Percentiles rank a stretch among this genome's conserved stretches.
Conservation (phyloP, 2,797 vertebrate genomes). For the Pangasius mekongensis region DNA sequence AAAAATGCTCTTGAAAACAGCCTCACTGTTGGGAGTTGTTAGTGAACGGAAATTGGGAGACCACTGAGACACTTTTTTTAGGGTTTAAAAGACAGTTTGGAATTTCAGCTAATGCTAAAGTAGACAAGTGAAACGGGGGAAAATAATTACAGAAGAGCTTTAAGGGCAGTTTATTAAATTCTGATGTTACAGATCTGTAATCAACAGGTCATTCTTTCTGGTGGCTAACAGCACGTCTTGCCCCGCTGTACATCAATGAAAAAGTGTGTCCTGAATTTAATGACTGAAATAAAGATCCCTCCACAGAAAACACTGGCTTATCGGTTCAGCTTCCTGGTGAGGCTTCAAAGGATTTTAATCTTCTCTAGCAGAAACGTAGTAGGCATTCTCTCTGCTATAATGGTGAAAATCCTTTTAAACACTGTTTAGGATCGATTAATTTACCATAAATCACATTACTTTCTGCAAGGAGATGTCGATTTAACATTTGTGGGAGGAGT, state of each 20-base stretch:
- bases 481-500: background rate
- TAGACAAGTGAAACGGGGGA: background rate
- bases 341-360: background rate
- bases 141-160: background rate
- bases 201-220: background rate
- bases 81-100: slow-evolving; percentile 14
- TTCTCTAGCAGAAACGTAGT: no score
- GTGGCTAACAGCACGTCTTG: background rate
- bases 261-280: background rate
- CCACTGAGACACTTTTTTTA: slow-evolving; percentile 9
- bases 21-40: slow-evolving; percentile 27
- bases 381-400: background rate
- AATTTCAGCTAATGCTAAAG: slow-evolving; percentile 5
- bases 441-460: background rate
- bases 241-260: no score
- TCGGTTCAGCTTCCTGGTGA: background rate
- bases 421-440: background rate
- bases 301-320: background rate
- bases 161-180: slow-evolving; percentile 2
- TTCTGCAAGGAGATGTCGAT: no score
- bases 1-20: slow-evolving; percentile 44
- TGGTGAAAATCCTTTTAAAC: background rate
- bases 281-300: no score
- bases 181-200: slow-evolving; percentile 7
- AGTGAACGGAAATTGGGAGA: slow-evolving; percentile 29